Evolutionary conservation across 2,113 vertebrate genomes (phyloP).

Genomic region (Ginglymostoma cirratum): DNA sequence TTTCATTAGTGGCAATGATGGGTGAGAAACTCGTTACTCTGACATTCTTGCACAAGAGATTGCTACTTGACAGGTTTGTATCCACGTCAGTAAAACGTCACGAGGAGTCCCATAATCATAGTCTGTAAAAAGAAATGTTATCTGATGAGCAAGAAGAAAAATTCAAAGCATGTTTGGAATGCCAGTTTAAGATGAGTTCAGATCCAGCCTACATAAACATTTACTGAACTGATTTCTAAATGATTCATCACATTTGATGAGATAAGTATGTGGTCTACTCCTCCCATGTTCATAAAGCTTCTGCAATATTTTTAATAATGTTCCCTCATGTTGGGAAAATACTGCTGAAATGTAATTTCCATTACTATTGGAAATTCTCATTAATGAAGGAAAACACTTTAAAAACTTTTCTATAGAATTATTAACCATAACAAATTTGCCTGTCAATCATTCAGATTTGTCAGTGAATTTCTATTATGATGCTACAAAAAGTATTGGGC

Average conservation of each 20-base stretch:
- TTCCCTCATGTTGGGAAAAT: neutral
- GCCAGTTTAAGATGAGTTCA: slow-evolving; percentile 41
- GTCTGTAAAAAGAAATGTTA: slow-evolving; percentile 39
- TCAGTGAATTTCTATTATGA: neutral
- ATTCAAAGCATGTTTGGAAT: slow-evolving; percentile 43
- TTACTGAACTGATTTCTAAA: neutral
- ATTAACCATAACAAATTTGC: neutral
- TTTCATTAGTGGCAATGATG: slow-evolving; percentile 5
- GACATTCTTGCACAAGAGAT: neutral
- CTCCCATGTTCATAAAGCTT: neutral
- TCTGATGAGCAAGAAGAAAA: slow-evolving; percentile 40
- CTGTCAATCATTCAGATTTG: neutral
- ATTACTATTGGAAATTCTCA: neutral
- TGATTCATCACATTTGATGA: neutral
- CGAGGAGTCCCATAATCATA: slow-evolving; percentile 44
- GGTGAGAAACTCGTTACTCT: neutral
- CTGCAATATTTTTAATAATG: neutral
- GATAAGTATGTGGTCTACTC: neutral
- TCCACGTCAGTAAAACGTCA: neutral
- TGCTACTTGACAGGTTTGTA: neutral
- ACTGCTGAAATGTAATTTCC: neutral
- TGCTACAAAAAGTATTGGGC: neutral
- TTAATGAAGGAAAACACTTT: neutral
- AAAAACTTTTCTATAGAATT: neutral
- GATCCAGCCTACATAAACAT: slow-evolving; percentile 27